Base-by-base conservation (phyloP, 2,888 invertebrate genomes). In the Campoplex nolae region DNA sequence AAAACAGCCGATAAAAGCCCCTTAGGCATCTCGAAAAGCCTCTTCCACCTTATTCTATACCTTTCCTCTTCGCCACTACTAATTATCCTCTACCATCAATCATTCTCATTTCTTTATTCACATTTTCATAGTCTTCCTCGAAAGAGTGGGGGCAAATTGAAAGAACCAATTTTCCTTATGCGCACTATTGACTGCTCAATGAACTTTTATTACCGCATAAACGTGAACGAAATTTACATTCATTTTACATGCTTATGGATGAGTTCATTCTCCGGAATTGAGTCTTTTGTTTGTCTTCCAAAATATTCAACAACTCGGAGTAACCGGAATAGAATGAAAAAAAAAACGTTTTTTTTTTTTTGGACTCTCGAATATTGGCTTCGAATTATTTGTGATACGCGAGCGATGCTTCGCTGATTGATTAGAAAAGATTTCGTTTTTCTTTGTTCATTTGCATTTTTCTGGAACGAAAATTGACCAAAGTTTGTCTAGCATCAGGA, bases 1-100 rank as follows among this genome's bases (percentile, higher is more conserved):
- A 9, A 75, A 79, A 78, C 80, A 77, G 80, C 75, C 83, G 83
- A 86, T 86, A 71, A 45, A 83, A 74, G 45, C 54, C 67, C 67
- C 56, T 48, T 51, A 28, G 79, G 74, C 51, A 68, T 75, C 62
- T 48, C 28, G 18, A 18, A 16, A 71, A 71, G 48, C 71, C 45
- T 28, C 71, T 45, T 48, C 28, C 48, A 23, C 18, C 48, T 45
- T 13, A 16, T 38, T 38, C 38, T 6, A 6, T 71, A 3, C 48
- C 28, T 71, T 71, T 23, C n/a, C 38, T 56, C 56, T 32, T 35
- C 11, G 32, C 8, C 56, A 38, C 38, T 11, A 9, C 51, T 58
- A 28, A n/a, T 58, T 56, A 32, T n/a, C 3, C 58, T 75, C 45
- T 2, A 42, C 13, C 38, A 13, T 75, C 75, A 51, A 51, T 18